Evolutionary conservation across 35 echinoderm and acorn worm genomes (phyloP), one percentile per base, ranked within the genome.

Genomic region (Diadema setosum): DNA sequence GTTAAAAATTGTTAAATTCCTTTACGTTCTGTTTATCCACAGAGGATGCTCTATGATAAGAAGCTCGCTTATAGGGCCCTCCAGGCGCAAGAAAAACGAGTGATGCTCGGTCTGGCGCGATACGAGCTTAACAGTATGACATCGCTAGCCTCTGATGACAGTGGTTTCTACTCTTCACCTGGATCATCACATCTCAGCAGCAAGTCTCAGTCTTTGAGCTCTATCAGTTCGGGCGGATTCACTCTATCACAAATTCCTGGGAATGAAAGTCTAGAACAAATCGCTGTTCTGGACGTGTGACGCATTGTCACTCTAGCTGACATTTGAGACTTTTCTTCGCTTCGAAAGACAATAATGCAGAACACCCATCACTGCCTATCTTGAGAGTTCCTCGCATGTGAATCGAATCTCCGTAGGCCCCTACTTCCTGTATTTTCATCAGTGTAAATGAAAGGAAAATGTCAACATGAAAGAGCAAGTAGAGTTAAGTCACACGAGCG

Each of bases 21-120:
- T 12, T 17, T 84, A 76, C 31, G 85, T 67, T 59, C 20, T 65
- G 48, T 80, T n/a, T 27, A 16, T 83, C 29, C 3, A 33, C 84
- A 95, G 93, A 55, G 93, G 24, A 91, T 86, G 81, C 84, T 95
- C 3, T 95, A 83, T 61, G 93, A 95, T 45, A 95, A 95, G 81
- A 95, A 95, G 33, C 64, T 95, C 4, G 93, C 84, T 3, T 95
- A 65, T 48, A 74, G 93, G 5, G 89, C 93, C 39, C 78, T 95
- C 61, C 88, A 91, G 33, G 93, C 93, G 37, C 84, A 95, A 58
- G 93, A 95, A 39, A 87, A 91, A 14, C 40, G 83, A 61, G 52
- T 95, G 67, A 63, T 88, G 41, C 57, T 70, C 21, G 93, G 93
- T 11, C 17, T 78, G 5, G 85, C 50, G 3, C 70, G 58, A 21